Base-by-base conservation (phyloP, 2,888 invertebrate species). In the Himalopsyche anomala region DNA sequence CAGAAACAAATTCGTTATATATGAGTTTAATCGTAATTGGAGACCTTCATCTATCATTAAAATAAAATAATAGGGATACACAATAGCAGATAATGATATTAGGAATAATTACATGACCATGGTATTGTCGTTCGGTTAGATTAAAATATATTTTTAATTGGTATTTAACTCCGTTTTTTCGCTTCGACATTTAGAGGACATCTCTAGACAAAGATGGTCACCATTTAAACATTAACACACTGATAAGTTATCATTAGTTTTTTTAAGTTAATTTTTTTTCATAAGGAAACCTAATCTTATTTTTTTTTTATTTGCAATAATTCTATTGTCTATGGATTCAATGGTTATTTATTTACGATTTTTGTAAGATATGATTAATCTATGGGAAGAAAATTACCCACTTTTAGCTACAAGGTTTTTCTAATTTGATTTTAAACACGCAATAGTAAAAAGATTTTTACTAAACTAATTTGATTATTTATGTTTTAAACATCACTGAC, bases 311-410 rank as follows among this genome's bases (percentile, higher is more conserved):
- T 79, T 40, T 81, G 81, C 87, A n/a, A 83, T 89, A 55, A 84
- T 89, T 38, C 69, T 89, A 42, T 62, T 86, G 87, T 74, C 38
- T 38, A 15, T 74, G 38, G 74, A 36, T 84, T 56, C 81, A 81
- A 80, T 42, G 36, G 40, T 45, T 69, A 85, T 87, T 56, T 83
- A 36, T 36, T 83, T 19, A 45, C 12, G 69, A 69, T 36, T 69
- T 69, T 12, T 69, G 69, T 69, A 36, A 69, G 19, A 19, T 69
- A 28, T 28, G 11, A 28, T 5, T 17, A 17, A 62, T 19, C 19
- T 62, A 62, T 17, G 55, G 6, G 19, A 62, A n/a, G 62, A 62
- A 69, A 69, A 69, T 69, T n/a, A 69, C 28, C 9, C 28, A 17
- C 28, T 69, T 69, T 36, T 19, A 69, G 28, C 28, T 2, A 69